Conservation (phyloP, 53 echinoderm and acorn worm species). For the Actinopyga echinites region DNA sequence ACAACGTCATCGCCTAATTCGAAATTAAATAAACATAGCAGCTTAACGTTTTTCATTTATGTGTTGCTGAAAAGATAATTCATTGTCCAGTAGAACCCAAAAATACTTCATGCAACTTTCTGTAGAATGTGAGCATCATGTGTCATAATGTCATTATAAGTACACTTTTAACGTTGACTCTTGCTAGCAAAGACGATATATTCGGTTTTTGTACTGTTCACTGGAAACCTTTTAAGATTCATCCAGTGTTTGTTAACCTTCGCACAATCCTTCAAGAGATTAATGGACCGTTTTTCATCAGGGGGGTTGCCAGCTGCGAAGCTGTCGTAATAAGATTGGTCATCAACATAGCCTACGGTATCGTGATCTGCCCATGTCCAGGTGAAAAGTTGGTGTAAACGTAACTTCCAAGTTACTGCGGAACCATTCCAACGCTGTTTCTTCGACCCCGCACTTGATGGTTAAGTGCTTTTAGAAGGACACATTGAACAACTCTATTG, state of each 20-base stretch:
- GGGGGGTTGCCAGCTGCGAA: not conserved
- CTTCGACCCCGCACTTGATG: not conserved
- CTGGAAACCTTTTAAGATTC: not conserved
- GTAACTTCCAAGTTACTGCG: not conserved
- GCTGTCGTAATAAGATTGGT: slow-evolving; percentile 8
- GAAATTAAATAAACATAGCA: slow-evolving; percentile 2
- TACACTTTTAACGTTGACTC: not conserved
- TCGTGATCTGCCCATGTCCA: not conserved
- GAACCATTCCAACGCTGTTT: slow-evolving; percentile 6
- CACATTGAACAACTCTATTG: not conserved
- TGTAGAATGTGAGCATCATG: not conserved
- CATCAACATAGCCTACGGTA: slow-evolving; percentile 17
- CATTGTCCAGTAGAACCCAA: not conserved
- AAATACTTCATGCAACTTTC: not conserved
- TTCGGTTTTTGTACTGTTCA: not conserved
- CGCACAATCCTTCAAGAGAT: not conserved
- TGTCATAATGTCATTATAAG: not conserved
- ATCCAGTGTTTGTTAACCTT: not conserved
- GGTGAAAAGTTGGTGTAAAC: not conserved
- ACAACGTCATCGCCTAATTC: no score
- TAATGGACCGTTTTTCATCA: no score
- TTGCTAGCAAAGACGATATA: not conserved
- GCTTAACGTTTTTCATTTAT: not conserved
- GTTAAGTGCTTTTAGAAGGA: not conserved
- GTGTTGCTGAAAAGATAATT: no score